phyloP scores from a whole-genome alignment of 2,797 vertebrate genomes.

The Cossypha dichroa region DNA sequence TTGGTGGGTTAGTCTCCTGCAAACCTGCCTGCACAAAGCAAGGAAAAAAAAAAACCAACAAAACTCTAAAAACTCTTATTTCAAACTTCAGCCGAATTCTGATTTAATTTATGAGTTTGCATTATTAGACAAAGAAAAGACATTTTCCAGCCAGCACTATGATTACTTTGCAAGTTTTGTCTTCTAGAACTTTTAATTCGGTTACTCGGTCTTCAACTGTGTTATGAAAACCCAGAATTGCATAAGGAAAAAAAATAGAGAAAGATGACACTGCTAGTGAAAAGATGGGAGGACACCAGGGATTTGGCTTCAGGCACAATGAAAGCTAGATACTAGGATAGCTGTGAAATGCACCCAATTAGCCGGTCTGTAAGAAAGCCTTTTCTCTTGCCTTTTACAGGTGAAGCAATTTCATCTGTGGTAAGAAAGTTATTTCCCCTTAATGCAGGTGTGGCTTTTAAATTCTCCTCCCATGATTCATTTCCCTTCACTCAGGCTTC shows the following conservation, averaged over 20 bases:
- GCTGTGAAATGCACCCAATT: neutral
- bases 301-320: neutral
- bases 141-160: neutral
- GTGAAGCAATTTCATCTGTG: neutral
- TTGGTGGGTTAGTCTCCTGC: neutral
- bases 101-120: neutral
- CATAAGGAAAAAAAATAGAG: neutral
- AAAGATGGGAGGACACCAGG: neutral
- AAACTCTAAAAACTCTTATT: neutral
- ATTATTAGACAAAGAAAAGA: neutral
- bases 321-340: neutral
- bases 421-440: neutral
- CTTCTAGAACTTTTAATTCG: neutral
- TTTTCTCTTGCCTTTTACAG: neutral
- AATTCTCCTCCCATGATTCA: neutral
- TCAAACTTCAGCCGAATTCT: neutral
- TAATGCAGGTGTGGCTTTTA: neutral
- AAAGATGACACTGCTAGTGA: neutral
- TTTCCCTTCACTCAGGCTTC: neutral
- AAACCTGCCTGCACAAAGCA: neutral
- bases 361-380: neutral
- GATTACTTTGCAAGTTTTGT: neutral
- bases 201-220: neutral
- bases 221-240: neutral
- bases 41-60: rapidly evolving